Evolutionary conservation across 2,113 vertebrate genomes (phyloP), one percentile per base, ranked within the genome.

Genomic region (Arenaria interpres): DNA sequence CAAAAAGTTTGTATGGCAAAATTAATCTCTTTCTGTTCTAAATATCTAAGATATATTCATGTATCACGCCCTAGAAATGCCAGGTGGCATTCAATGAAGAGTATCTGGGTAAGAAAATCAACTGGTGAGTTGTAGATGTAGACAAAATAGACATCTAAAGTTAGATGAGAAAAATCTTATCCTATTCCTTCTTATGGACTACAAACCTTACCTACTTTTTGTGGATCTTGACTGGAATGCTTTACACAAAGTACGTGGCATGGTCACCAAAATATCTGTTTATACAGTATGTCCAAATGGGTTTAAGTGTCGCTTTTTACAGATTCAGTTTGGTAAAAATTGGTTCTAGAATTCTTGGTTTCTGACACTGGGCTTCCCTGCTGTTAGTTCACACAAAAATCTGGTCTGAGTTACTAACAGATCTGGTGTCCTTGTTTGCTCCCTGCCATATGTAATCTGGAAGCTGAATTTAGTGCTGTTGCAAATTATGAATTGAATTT

Each of bases 151-250:
- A 21, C 43, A 32, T 30, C 22, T 82, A 12, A 75, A 66, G 6
- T 33, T 72, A 35, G 24, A 12, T 78, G 30, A 46, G 2, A 4
- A 9, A 51, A 78, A 72, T 23, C 5, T 30, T 67, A 15, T 32
- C 8, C 37, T 79, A 3, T 41, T 76, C 14, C 37, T 78, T 30
- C 14, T 41, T 27, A 27, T 0, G 0, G 1, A 28, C 48, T 80
- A 14, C 0, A 2, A 62, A 62, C 7, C 12, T 53, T 63, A n/a
- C 9, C 15, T 75, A 12, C 3, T 15, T 88, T 87, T 81, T 81
- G 35, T 56, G 16, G 20, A 28, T 66, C 35, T 78, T 28, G 7
- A 66, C n/a, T 48, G n/a, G 39, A 72, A 77, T 45, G 10, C 33
- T 77, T 57, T 32, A 22, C 8, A 43, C 22, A 63, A 82, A 64